These are phyloP conservation scores for Pristionchus exspectatus DNA, from an alignment of 2,888 invertebrate species.

Conservation along the genomic window DNA sequence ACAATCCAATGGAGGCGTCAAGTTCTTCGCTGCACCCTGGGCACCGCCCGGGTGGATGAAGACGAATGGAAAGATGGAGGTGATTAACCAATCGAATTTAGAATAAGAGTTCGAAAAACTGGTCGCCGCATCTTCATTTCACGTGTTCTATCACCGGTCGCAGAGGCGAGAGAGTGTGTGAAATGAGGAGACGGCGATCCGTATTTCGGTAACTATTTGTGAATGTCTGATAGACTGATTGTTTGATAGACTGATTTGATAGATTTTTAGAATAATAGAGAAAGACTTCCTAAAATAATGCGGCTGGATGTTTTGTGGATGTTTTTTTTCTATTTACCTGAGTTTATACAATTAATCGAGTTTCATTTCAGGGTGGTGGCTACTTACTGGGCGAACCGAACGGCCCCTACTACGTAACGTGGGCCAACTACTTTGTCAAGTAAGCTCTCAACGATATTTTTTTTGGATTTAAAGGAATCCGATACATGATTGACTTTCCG, in stretches of 20 bases:
- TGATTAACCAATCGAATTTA: too few relatives aligned
- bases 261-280: too few relatives aligned
- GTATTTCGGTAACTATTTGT: too few relatives aligned
- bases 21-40: conserved; percentile 82
- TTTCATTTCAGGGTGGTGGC: conserved; percentile 35
- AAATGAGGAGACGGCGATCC: too few relatives aligned
- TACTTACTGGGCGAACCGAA: background rate
- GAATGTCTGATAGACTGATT: too few relatives aligned
- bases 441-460: conserved; percentile 72
- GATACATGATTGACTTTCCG: background rate
- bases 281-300: too few relatives aligned
- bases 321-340: background rate
- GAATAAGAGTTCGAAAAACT: too few relatives aligned
- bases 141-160: too few relatives aligned
- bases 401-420: conserved; percentile 48
- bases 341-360: background rate
- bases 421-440: conserved; percentile 88
- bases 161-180: too few relatives aligned
- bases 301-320: too few relatives aligned
- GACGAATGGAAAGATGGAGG: conserved; percentile 80
- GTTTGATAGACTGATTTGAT: too few relatives aligned
- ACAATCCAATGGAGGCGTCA: conserved; percentile 61
- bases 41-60: conserved; percentile 83
- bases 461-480: background rate
- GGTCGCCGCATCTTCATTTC: too few relatives aligned